phyloP scores from a whole-genome alignment of 1,140 invertebrate species.

The Tachypleus tridentatus region DNA sequence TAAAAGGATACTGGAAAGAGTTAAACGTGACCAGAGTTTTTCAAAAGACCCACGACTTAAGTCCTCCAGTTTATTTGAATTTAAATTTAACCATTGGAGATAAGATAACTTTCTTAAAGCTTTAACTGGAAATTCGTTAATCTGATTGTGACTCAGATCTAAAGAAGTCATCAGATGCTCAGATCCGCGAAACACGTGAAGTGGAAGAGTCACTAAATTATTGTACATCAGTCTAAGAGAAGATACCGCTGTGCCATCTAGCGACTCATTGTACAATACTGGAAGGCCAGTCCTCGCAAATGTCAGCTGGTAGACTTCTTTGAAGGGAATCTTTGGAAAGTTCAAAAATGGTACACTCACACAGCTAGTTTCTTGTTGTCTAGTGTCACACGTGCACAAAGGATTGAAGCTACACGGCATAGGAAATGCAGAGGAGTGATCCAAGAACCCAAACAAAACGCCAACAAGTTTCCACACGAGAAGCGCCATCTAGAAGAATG shows the following conservation, averaged over 20 bases:
- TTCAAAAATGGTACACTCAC: slow-evolving; percentile 47
- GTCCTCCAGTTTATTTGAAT: slow-evolving; percentile 59
- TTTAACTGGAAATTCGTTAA: slow-evolving; percentile 47
- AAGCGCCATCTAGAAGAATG: too few relatives aligned
- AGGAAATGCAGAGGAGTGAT: too few relatives aligned
- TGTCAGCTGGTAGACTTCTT: slow-evolving; percentile 39
- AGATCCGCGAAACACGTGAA: slow-evolving; percentile 43
- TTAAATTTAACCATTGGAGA: slow-evolving; percentile 62
- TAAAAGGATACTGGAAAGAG: slow-evolving; percentile 19
- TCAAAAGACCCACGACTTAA: slow-evolving; percentile 18
- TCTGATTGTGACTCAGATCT: slow-evolving; percentile 65
- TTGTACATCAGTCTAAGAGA: slow-evolving; percentile 43
- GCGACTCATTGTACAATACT: slow-evolving; percentile 39
- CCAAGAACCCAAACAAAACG: too few relatives aligned
- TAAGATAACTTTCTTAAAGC: slow-evolving; percentile 53
- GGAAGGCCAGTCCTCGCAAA: slow-evolving; percentile 36
- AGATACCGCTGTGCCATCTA: slow-evolving; percentile 37
- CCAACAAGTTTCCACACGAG: too few relatives aligned
- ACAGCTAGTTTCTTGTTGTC: slow-evolving; percentile 43
- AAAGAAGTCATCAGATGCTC: slow-evolving; percentile 61
- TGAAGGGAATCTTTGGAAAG: slow-evolving; percentile 42
- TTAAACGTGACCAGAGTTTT: slow-evolving; percentile 1
- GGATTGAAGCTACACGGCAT: slow-evolving; percentile 44
- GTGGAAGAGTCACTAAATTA: slow-evolving; percentile 37
- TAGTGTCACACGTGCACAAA: slow-evolving; percentile 47